Evolutionary conservation across 2,797 vertebrate species (phyloP).

Genomic region (Catostomus latipinnis): DNA sequence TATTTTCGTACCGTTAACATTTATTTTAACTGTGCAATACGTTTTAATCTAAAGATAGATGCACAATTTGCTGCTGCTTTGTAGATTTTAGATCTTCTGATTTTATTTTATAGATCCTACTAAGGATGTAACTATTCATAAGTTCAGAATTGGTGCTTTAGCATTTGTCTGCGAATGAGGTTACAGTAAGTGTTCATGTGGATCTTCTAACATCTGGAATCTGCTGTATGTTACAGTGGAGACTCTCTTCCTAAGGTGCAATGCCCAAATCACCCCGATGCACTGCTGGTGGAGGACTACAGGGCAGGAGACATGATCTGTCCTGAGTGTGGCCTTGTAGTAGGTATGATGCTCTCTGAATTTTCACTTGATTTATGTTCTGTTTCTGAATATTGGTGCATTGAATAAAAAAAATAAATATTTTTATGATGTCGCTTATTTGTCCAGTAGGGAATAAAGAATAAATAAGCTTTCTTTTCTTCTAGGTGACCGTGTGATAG

Average conservation of each 20-base stretch:
- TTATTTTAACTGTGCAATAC: too few relatives aligned
- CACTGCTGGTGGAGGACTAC: constrained; percentile 96
- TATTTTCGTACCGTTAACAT: too few relatives aligned
- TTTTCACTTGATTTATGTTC: neutral
- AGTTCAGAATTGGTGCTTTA: too few relatives aligned
- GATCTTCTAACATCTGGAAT: constrained; percentile 30
- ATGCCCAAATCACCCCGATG: constrained; percentile 96
- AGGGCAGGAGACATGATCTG: constrained; percentile 99
- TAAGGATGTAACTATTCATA: too few relatives aligned
- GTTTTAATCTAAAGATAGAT: too few relatives aligned
- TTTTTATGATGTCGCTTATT: neutral
- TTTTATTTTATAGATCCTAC: too few relatives aligned
- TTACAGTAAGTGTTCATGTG: neutral
- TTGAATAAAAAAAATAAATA: neutral
- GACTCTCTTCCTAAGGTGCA: constrained; percentile 88
- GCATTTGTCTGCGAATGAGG: too few relatives aligned
- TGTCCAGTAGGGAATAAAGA: neutral
- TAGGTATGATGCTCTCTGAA: constrained; percentile 78
- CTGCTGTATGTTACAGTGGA: constrained; percentile 65
- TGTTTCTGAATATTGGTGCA: neutral
- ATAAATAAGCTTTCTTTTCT: neutral
- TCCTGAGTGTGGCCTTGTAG: constrained; percentile 96
- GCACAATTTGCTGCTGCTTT: too few relatives aligned
- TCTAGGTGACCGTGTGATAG: constrained; percentile 95
- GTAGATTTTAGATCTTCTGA: too few relatives aligned